Evolutionary conservation across 2,888 invertebrate species (phyloP).

Genomic region (Clepsis dumicolana): DNA sequence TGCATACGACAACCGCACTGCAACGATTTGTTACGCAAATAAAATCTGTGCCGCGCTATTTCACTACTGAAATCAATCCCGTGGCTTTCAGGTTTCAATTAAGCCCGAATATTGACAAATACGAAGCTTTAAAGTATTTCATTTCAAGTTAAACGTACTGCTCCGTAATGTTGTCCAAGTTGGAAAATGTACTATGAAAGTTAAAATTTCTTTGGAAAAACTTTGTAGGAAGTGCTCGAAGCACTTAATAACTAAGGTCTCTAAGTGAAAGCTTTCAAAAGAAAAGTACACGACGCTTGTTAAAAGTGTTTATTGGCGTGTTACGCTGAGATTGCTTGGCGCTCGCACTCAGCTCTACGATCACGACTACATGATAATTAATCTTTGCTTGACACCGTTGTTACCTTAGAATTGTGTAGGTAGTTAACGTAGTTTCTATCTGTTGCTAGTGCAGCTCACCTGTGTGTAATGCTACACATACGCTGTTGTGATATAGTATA

Average conservation of each 20-base stretch:
- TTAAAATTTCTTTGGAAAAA: constrained; percentile 16
- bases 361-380: not conserved
- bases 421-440: not conserved
- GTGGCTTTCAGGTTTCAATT: not conserved
- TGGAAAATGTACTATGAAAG: constrained; percentile 12
- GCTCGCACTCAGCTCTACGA: not conserved
- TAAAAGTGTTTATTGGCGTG: constrained; percentile 3
- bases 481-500: not conserved
- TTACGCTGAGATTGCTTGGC: not conserved
- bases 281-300: constrained; percentile 6
- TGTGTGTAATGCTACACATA: not conserved
- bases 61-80: not conserved
- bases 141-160: not conserved
- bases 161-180: constrained; percentile 17
- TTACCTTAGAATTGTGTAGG: not conserved
- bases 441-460: not conserved
- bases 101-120: constrained; percentile 1
- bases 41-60: not conserved
- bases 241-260: constrained; percentile 16
- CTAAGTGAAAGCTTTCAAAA: constrained; percentile 15
- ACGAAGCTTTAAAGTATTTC: not conserved
- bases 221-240: not conserved
- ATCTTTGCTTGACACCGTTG: not conserved
- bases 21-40: not conserved
- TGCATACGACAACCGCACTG: not conserved